Evolutionary conservation across 37 sponge, comb jelly and placozoan species (phyloP).

Genomic region (Bolinopsis microptera): DNA sequence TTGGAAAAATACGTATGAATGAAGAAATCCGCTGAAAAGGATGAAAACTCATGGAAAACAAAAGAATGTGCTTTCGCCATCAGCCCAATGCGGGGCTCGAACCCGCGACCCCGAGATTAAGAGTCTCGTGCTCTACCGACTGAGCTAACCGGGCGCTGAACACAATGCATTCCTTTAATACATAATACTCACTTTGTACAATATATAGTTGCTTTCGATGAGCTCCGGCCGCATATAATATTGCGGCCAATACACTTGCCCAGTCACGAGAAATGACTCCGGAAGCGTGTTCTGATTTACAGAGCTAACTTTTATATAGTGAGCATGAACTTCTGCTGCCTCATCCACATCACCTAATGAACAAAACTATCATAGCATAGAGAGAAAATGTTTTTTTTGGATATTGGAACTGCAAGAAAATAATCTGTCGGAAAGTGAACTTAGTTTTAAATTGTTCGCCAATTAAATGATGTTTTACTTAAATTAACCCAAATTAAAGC

Average conservation of each 20-base stretch:
- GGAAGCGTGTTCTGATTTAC: slow-evolving; percentile 50
- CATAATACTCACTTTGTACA: slow-evolving; percentile 81
- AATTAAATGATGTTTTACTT: too few species aligned
- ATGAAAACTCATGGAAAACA: neutral
- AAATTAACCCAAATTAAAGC: too few species aligned
- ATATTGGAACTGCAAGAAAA: too few species aligned
- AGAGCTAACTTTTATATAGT: slow-evolving; percentile 39
- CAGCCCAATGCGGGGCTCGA: slow-evolving; percentile 73
- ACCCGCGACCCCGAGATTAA: slow-evolving; percentile 74
- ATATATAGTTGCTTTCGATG: slow-evolving; percentile 91
- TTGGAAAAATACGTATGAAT: too few species aligned
- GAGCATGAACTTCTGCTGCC: neutral
- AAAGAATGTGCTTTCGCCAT: neutral
- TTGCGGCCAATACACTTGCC: slow-evolving; percentile 84
- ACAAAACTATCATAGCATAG: neutral
- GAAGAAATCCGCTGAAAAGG: too few species aligned
- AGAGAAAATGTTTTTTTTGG: too few species aligned
- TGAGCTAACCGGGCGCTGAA: slow-evolving; percentile 72
- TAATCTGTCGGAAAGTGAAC: too few species aligned
- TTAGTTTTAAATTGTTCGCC: too few species aligned
- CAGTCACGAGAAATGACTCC: slow-evolving; percentile 84
- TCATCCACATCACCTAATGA: slow-evolving; percentile 27
- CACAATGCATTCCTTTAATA: neutral
- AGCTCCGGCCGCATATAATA: slow-evolving; percentile 96
- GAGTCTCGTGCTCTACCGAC: slow-evolving; percentile 74